phyloP scores from a whole-genome alignment of 1,140 invertebrate genomes.

The Caenorhabditis tropicalis region DNA sequence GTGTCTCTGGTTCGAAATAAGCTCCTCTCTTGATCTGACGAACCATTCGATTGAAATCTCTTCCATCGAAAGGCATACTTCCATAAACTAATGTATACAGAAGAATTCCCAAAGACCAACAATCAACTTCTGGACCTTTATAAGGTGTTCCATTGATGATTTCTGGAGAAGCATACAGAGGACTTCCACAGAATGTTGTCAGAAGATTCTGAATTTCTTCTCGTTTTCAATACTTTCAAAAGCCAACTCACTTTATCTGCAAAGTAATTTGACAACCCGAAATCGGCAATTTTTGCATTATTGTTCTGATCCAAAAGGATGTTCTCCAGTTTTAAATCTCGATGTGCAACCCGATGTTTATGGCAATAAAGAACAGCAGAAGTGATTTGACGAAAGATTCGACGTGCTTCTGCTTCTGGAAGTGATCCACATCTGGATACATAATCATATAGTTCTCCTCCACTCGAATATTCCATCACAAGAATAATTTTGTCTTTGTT shows the following conservation, averaged over 20 bases:
- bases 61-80: slow-evolving; percentile 98
- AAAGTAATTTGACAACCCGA: slow-evolving; percentile 97
- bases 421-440: slow-evolving; percentile 89
- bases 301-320: slow-evolving; percentile 92
- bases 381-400: slow-evolving; percentile 95
- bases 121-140: slow-evolving; percentile 89
- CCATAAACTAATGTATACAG: slow-evolving; percentile 97
- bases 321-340: slow-evolving; percentile 98
- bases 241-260: slow-evolving; percentile 78
- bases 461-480: slow-evolving; percentile 98
- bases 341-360: slow-evolving; percentile 82
- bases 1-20: slow-evolving; percentile 93
- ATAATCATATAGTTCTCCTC: slow-evolving; percentile 97
- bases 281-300: slow-evolving; percentile 98
- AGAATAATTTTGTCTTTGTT: slow-evolving; percentile 82
- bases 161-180: slow-evolving; percentile 96
- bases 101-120: slow-evolving; percentile 95
- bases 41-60: slow-evolving; percentile 93
- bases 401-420: slow-evolving; percentile 87
- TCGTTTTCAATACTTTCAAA: not conserved
- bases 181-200: slow-evolving; percentile 95
- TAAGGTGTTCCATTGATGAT: slow-evolving; percentile 97
- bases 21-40: slow-evolving; percentile 95
- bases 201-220: slow-evolving; percentile 75
- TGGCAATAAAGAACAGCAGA: slow-evolving; percentile 98